A percentile compares a stretch with the other conserved stretches of the same genome.
phyloP scores from a whole-genome alignment of 2,888 invertebrate species.

The Mesorhabditis spiculigera region DNA sequence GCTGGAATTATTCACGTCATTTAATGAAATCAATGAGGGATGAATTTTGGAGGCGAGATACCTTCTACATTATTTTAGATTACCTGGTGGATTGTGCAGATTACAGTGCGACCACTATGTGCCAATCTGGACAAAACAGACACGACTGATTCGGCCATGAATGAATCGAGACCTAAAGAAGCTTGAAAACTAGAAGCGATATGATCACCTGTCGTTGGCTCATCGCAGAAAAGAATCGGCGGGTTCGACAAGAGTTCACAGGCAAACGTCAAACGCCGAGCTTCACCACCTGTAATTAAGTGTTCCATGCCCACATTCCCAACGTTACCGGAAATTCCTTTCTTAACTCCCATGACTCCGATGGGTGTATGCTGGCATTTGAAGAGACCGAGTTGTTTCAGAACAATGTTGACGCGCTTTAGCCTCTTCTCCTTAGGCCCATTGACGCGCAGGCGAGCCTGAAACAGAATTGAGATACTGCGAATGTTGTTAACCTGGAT shows the following conservation, averaged over 20 bases:
- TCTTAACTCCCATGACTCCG: slow-evolving; percentile 77
- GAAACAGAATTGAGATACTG: not conserved
- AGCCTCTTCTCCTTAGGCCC: slow-evolving; percentile 67
- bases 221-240: slow-evolving; percentile 89
- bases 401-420: slow-evolving; percentile 62
- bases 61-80: not conserved
- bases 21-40: not conserved
- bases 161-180: slow-evolving; percentile 77
- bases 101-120: slow-evolving; percentile 46
- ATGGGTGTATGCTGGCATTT: slow-evolving; percentile 88
- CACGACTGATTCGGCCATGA: slow-evolving; percentile 84
- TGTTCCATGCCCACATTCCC: slow-evolving; percentile 67
- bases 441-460: slow-evolving; percentile 63
- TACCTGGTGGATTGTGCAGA: slow-evolving; percentile 57
- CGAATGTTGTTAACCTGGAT: slow-evolving; percentile 60
- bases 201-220: slow-evolving; percentile 76
- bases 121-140: slow-evolving; percentile 66
- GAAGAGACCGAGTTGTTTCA: slow-evolving; percentile 77
- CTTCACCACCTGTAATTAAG: slow-evolving; percentile 78
- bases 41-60: too few relatives aligned
- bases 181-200: too few relatives aligned
- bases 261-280: slow-evolving; percentile 73
- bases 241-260: slow-evolving; percentile 85
- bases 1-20: slow-evolving; percentile 25
- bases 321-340: slow-evolving; percentile 44